Percentiles rank a stretch among this genome's conserved stretches.
Evolutionary conservation across 2,113 vertebrate genomes (phyloP).

Genomic region (Benitochromis conjunctus): DNA sequence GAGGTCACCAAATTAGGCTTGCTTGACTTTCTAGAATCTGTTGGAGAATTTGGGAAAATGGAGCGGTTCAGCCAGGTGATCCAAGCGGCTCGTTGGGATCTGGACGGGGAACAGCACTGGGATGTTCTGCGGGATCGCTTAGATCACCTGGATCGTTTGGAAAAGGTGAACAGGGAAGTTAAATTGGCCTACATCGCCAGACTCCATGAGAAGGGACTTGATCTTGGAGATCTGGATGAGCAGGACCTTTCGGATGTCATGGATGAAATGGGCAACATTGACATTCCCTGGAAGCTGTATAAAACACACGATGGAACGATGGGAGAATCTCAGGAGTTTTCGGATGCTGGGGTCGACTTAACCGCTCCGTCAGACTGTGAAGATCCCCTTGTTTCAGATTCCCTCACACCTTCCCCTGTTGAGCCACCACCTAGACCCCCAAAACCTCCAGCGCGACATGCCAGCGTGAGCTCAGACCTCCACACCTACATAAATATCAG

Average conservation of each 20-base stretch:
- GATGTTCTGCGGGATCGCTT: conserved; percentile 70
- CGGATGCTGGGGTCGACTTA: conserved; percentile 77
- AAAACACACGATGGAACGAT: conserved; percentile 38
- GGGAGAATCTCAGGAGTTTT: conserved; percentile 75
- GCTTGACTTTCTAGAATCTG: conserved; percentile 76
- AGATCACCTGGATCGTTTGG: conserved; percentile 73
- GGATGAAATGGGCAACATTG: conserved; percentile 74
- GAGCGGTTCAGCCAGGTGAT: conserved; percentile 77
- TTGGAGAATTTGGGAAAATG: conserved; percentile 77
- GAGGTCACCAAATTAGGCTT: conserved; percentile 66
- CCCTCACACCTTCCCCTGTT: conserved; percentile 66
- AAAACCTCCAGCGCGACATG: conserved; percentile 72
- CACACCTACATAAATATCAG: conserved; percentile 77
- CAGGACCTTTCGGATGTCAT: conserved; percentile 67
- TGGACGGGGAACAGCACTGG: conserved; percentile 70
- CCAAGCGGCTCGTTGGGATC: conserved; percentile 73
- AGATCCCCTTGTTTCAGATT: conserved; percentile 68
- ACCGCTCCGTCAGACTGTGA: conserved; percentile 74
- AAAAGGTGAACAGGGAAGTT: conserved; percentile 75
- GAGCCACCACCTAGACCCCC: conserved; percentile 72
- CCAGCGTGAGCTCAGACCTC: conserved; percentile 69
- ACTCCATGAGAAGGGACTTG: conserved; percentile 69
- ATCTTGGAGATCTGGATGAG: conserved; percentile 66
- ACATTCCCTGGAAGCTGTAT: conserved; percentile 73
- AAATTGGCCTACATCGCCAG: conserved; percentile 66